phyloP scores from a whole-genome alignment of 2,888 invertebrate species.

The Polydrusus cervinus region DNA sequence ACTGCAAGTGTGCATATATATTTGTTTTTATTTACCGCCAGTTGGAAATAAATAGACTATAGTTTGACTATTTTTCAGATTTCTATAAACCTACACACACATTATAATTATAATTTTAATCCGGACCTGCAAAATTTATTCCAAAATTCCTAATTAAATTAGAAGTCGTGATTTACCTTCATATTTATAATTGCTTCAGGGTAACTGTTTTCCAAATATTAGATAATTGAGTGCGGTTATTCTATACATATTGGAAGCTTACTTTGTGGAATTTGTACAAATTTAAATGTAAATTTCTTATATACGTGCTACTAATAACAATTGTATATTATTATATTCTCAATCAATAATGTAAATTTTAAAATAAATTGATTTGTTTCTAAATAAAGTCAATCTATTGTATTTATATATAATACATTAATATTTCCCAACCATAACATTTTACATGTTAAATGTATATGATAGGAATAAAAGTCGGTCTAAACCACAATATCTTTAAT shows the following conservation, averaged over 20 bases:
- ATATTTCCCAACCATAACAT: too few species aligned
- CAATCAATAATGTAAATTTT: not conserved
- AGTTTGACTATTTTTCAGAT: too few species aligned
- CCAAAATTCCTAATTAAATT: slow-evolving; percentile 12
- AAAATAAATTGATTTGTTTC: not conserved
- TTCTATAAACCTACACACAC: too few species aligned
- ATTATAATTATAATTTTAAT: too few species aligned
- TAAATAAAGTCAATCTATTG: not conserved
- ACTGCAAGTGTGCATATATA: too few species aligned
- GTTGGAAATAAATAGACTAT: too few species aligned
- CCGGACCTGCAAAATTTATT: not conserved
- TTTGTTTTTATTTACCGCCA: too few species aligned
- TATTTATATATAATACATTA: not conserved
- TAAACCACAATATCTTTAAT: too few species aligned
- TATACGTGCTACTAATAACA: slow-evolving; percentile 3
- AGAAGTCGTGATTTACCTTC: slow-evolving; percentile 11
- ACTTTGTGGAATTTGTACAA: slow-evolving; percentile 4
- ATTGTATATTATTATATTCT: not conserved
- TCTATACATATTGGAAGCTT: not conserved
- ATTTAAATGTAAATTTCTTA: not conserved
- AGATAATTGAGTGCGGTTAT: slow-evolving; percentile 1
- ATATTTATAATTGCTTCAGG: not conserved
- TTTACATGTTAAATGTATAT: too few species aligned
- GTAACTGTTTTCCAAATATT: slow-evolving; percentile 14
- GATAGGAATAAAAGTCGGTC: too few species aligned